phyloP scores from a whole-genome alignment of 2,113 vertebrate genomes.

The Rallus limicola region DNA sequence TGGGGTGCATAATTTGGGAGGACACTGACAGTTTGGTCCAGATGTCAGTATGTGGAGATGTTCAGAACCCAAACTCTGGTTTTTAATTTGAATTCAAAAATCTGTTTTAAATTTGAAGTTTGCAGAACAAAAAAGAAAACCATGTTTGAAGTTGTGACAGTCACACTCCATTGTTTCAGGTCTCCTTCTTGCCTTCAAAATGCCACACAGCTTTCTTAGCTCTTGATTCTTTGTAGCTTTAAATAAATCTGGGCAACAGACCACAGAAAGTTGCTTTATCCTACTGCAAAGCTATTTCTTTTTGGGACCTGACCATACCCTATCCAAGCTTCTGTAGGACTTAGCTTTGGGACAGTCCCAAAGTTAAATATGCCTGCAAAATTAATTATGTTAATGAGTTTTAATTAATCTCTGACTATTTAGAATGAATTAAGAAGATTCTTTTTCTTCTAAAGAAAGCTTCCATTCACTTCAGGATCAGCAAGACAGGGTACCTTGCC shows the following conservation, averaged over 20 bases:
- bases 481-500: background rate
- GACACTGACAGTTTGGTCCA: background rate
- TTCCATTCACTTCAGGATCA: background rate
- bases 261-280: background rate
- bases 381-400: background rate
- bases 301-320: background rate
- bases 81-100: slow-evolving; percentile 1
- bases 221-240: background rate
- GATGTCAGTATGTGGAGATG: background rate
- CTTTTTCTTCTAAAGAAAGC: background rate
- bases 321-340: background rate
- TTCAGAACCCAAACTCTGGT: background rate
- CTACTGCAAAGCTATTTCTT: background rate
- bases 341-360: background rate
- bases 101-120: slow-evolving; percentile 37
- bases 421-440: background rate
- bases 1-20: background rate
- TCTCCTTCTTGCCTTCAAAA: background rate
- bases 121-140: slow-evolving; percentile 27
- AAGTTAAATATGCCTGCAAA: background rate
- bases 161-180: slow-evolving; percentile 29
- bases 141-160: slow-evolving; percentile 11
- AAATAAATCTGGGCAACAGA: background rate
- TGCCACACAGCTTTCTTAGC: background rate
- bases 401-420: background rate